Evolutionary conservation across 2,113 vertebrate species (phyloP), one percentile per base, ranked within the genome.

Genomic region (Peromyscus leucopus): DNA sequence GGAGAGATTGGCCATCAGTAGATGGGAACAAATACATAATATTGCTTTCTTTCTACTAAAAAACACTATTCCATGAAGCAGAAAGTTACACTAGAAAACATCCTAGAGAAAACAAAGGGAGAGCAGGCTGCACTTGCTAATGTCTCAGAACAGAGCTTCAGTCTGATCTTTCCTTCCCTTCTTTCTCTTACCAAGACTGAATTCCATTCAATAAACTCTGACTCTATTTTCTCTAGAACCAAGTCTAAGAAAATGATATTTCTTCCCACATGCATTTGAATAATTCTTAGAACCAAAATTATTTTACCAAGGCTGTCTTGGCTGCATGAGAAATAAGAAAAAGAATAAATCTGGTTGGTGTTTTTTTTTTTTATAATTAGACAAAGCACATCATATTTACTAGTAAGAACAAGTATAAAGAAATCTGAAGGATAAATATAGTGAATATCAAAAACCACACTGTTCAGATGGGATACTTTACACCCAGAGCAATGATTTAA

Each of bases 321-420:
- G 2, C 12, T 74, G 3, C 42, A 74, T 90, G 39, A 80, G 42
- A 17, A 88, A 91, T 85, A 80, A 79, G 31, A 21, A 21, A 16
- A 55, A 79, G 83, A 84, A 71, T 28, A 74, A 94, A 79, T 72
- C 33, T 90, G 89, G 24, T 71, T 91, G 63, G 26, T 88, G 16
- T 55, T 48, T 90, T 93, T 42, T 42, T 42, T 42, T 57, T 48
- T 46, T 86, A 91, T 87, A 39, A 92, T 89, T 92, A 24, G 10
- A 28, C 48, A 92, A 95, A 87, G 82, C 92, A 80, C 63, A 72
- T 89, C 9, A 65, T 51, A 12, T 91, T 91, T 84, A 80, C 36
- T 75, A 71, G 1, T 86, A 3, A 88, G 28, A 7, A 71, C n/a
- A 55, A 11, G 86, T 91, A 59, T 72, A 94, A 96, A 85, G 12